Evolutionary conservation across 2,797 vertebrate species (phyloP), one percentile per base, ranked within the genome.

Genomic region (Takifugu ocellatus): DNA sequence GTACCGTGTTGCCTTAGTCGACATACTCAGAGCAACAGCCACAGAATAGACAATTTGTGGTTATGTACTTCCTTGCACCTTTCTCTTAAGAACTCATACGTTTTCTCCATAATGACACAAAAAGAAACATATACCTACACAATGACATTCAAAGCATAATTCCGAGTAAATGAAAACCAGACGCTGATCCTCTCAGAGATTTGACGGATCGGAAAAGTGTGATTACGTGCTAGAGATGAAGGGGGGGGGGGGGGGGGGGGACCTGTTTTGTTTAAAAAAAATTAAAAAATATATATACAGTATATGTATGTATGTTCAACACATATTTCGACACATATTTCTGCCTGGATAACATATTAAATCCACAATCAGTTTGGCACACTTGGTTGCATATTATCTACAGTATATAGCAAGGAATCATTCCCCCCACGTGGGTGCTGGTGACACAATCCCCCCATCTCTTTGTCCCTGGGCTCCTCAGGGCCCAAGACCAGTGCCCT

Each of bases 401-500:
- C 11, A 43, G 6, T 64, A 44, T 58, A 64, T 45, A 6, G 24
- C 36, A 53, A 58, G 25, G 16, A 56, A 11, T 57, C 15, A 48
- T 43, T 33, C 29, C 31, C 64, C 8, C 54, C 58, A 59, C 51
- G 49, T 63, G 59, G 72, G 65, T 61, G 54, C 39, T 53, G 47
- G 71, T 57, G 69, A 78, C 77, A 72, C 56, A 43, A 6, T 74
- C 77, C 66, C 79, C 76, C 62, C 63, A 77, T 76, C 64, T 68
- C 8, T 75, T 82, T 82, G 81, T 84, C 93, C 91, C 93, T 91
- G 90, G 92, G 87, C 90, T 92, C 91, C 87, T 56, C 25, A 74
- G 91, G 45, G 91, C 89, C 92, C 90, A 92, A 87, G 86, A 91
- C 86, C 93, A 84, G 85, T 92, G 93, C 93, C 66, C 84, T 72